Percentiles rank a stretch among this genome's conserved stretches.
phyloP scores from a whole-genome alignment of 1,140 invertebrate genomes.

The Bicyclus anynana region DNA sequence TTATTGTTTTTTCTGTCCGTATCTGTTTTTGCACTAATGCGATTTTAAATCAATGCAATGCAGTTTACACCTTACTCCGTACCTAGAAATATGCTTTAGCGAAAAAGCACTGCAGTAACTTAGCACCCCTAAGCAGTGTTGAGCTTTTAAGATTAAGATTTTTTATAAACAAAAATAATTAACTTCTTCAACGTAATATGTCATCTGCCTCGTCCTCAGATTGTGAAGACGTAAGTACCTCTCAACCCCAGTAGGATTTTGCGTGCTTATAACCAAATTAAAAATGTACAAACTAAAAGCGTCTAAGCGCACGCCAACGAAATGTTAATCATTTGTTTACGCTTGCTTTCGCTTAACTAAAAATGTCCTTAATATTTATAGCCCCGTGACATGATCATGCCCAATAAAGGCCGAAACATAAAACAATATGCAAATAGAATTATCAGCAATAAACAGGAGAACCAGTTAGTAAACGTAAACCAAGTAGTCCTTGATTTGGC shows the following conservation, averaged over 20 bases:
- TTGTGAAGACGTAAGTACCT: conserved; percentile 32
- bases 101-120: conserved; percentile 22
- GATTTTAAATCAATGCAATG: conserved; percentile 39
- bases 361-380: conserved; percentile 59
- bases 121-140: conserved; percentile 1
- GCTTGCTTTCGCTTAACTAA: conserved; percentile 53
- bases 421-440: conserved; percentile 66
- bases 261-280: conserved; percentile 23
- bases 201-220: conserved; percentile 17
- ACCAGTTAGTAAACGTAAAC: conserved; percentile 39
- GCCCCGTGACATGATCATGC: conserved; percentile 59
- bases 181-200: conserved; percentile 8
- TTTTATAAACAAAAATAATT: background rate
- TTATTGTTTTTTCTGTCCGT: conserved; percentile 21
- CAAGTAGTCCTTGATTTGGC: conserved; percentile 51
- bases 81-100: conserved; percentile 21
- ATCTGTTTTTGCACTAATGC: conserved; percentile 29
- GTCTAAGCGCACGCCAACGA: conserved; percentile 48
- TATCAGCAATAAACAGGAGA: conserved; percentile 54
- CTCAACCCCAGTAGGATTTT: conserved; percentile 11
- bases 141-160: background rate
- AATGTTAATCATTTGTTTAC: conserved; percentile 64
- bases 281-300: conserved; percentile 26
- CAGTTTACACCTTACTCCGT: conserved; percentile 35
- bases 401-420: conserved; percentile 57